A percentile compares a stretch with the other conserved stretches of the same genome.
These are phyloP conservation scores for Phyllostomus hastatus DNA, from an alignment of 2,113 vertebrate genomes.

Conservation along the genomic window DNA sequence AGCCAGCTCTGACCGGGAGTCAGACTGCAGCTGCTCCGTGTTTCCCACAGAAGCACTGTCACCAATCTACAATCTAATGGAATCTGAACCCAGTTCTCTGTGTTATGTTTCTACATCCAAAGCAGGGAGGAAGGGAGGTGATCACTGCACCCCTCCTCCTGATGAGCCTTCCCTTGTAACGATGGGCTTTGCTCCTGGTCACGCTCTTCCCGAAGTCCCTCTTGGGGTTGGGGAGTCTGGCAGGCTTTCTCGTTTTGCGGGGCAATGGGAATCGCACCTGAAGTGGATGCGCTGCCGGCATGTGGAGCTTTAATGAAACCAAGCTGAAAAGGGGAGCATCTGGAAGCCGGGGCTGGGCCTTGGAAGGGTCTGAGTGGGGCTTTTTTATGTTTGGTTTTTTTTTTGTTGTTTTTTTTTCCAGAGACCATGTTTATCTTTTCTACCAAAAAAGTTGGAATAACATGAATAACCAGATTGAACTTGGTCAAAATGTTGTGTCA, in stretches of 20 bases:
- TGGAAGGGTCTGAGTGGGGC: conserved; percentile 39
- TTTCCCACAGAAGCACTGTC: neutral
- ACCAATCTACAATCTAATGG: neutral
- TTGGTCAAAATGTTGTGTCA: conserved; percentile 79
- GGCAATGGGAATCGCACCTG: conserved; percentile 60
- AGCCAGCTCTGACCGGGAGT: neutral
- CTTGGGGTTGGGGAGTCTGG: conserved; percentile 32
- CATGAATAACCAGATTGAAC: conserved; percentile 78
- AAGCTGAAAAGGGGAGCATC: conserved; percentile 41
- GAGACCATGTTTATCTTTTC: conserved; percentile 77
- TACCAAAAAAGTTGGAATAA: conserved; percentile 77
- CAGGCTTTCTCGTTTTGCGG: conserved; percentile 26
- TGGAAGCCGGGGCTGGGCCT: conserved; percentile 55
- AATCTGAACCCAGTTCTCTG: conserved; percentile 11
- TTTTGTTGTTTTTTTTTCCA: neutral
- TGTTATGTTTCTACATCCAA: neutral
- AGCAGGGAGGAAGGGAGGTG: neutral
- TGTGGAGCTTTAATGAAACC: conserved; percentile 55
- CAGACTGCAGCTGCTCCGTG: neutral
- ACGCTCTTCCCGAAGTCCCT: conserved; percentile 40
- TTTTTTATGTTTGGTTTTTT: conserved; percentile 54
- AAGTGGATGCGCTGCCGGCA: conserved; percentile 37
- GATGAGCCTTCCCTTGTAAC: conserved; percentile 6
- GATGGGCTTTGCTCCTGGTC: conserved; percentile 31
- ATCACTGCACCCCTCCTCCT: conserved; percentile 1